Percentiles rank a stretch among this genome's conserved stretches.
Conservation (phyloP, 1,140 invertebrate species). For the Melanaphis sacchari region DNA sequence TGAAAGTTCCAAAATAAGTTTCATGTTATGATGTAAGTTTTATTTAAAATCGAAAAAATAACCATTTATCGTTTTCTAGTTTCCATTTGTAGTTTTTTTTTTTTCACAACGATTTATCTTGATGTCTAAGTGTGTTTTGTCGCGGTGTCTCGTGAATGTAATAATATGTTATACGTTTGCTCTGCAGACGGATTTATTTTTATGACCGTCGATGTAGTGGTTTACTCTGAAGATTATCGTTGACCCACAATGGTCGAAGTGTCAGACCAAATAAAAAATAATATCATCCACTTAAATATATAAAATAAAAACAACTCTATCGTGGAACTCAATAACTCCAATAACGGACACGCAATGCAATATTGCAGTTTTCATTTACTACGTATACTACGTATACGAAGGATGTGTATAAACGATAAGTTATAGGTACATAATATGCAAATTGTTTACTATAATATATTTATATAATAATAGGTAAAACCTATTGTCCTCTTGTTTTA, state of each 20-base stretch:
- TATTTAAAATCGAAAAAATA: conserved; percentile 4
- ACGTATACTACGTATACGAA: no score
- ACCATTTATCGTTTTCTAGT: not conserved
- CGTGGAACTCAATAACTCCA: not conserved
- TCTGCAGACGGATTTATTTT: not conserved
- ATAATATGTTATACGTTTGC: not conserved
- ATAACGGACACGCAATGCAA: not conserved
- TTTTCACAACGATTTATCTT: not conserved
- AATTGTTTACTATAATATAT: not conserved
- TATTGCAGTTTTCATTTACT: not conserved
- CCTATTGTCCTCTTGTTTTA: not conserved
- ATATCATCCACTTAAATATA: not conserved
- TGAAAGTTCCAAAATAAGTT: not conserved
- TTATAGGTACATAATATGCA: not conserved
- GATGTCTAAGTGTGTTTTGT: not conserved
- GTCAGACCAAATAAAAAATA: not conserved
- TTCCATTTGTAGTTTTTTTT: not conserved
- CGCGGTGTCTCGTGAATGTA: not conserved
- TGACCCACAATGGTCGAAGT: not conserved
- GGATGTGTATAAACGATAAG: not conserved
- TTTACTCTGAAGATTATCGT: not conserved
- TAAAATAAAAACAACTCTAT: not conserved
- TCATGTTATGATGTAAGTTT: not conserved
- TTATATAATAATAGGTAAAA: not conserved
- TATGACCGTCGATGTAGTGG: not conserved